These are phyloP conservation scores for Gordius sp. DNA, from an alignment of 2,888 invertebrate species.

Conservation along the genomic window DNA sequence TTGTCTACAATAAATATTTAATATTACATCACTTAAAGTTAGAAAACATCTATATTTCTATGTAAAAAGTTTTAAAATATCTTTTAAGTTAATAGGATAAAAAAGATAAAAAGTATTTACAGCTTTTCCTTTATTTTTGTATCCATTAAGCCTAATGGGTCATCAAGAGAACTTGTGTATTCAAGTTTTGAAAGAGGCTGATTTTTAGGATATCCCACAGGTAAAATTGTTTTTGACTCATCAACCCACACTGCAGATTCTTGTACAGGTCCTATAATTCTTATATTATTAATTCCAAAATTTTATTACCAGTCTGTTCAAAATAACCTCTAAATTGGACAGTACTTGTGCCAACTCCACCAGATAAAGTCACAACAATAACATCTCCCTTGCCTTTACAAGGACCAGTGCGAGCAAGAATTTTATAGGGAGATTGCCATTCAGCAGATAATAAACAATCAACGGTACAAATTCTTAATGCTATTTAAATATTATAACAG, in stretches of 20 bases:
- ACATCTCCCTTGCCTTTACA: constrained; percentile 65
- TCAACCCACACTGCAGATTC: constrained; percentile 97
- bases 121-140: constrained; percentile 31
- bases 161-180: constrained; percentile 32
- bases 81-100: neutral
- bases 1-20: constrained; percentile 32
- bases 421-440: constrained; percentile 91
- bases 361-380: constrained; percentile 55
- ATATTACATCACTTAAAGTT: constrained; percentile 12
- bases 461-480: constrained; percentile 70
- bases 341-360: constrained; percentile 60
- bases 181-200: constrained; percentile 9
- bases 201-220: constrained; percentile 4
- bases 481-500: constrained; percentile 31
- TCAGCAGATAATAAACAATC: constrained; percentile 80
- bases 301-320: constrained; percentile 28
- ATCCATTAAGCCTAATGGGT: constrained; percentile 67
- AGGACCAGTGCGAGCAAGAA: constrained; percentile 72
- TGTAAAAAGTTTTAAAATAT: constrained; percentile 16
- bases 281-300: neutral
- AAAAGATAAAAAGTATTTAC: neutral
- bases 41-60: constrained; percentile 15
- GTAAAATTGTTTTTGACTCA: constrained; percentile 42
- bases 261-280: constrained; percentile 43
- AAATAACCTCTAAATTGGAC: constrained; percentile 63